These are phyloP conservation scores for Schizaphis graminum DNA, from an alignment of 2,888 invertebrate genomes.

Conservation along the genomic window DNA sequence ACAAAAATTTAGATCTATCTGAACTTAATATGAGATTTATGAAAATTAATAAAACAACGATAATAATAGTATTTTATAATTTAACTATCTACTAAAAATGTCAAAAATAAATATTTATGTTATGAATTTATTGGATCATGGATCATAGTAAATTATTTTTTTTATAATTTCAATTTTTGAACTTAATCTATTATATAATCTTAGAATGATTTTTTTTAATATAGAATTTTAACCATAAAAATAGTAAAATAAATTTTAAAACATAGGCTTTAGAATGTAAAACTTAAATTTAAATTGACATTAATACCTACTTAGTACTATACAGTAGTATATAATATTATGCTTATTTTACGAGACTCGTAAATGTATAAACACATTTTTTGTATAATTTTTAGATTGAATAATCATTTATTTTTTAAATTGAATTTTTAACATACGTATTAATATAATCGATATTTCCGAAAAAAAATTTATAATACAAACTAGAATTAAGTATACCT, in stretches of 20 bases:
- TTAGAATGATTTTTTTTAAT: neutral
- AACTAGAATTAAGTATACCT: neutral
- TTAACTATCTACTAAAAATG: neutral
- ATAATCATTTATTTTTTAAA: neutral
- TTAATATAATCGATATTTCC: neutral
- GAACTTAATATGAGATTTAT: neutral
- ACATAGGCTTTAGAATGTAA: neutral
- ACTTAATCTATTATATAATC: neutral
- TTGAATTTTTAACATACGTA: neutral
- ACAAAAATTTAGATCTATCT: neutral
- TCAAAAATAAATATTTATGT: neutral
- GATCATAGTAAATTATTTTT: neutral
- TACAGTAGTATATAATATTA: neutral
- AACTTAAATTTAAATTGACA: neutral
- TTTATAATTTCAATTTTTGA: neutral
- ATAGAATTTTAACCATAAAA: neutral
- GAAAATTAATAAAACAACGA: neutral
- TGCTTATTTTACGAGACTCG: neutral
- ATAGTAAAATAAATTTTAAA: neutral
- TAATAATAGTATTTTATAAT: neutral
- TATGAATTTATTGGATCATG: neutral
- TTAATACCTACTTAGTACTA: neutral
- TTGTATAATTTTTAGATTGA: neutral
- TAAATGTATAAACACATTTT: neutral
- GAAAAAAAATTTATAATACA: neutral